phyloP scores from a whole-genome alignment of 2,113 vertebrate genomes.

The Channa maculata region DNA sequence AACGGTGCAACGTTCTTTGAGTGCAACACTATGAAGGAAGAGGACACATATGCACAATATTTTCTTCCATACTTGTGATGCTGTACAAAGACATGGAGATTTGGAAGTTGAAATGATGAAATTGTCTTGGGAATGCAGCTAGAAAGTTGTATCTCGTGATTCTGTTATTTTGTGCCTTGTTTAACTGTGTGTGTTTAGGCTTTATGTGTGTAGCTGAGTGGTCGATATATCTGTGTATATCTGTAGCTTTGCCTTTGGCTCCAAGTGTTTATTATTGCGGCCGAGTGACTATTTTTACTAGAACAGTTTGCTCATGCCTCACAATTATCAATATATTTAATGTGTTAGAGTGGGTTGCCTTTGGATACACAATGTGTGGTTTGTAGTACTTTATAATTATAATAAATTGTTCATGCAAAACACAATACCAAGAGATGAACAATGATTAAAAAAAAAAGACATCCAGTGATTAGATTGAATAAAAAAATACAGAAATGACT shows the following conservation, averaged over 20 bases:
- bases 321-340: conserved; percentile 26
- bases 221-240: background rate
- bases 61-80: background rate
- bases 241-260: background rate
- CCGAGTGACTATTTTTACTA: conserved; percentile 14
- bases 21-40: background rate
- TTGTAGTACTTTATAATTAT: conserved; percentile 1
- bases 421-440: background rate
- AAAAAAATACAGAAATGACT: background rate
- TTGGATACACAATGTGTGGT: conserved; percentile 13
- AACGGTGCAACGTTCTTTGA: background rate
- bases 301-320: conserved; percentile 13
- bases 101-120: background rate
- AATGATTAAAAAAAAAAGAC: background rate
- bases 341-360: conserved; percentile 23
- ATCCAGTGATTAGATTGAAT: background rate
- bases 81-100: background rate
- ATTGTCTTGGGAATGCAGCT: background rate
- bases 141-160: background rate
- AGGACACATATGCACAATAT: background rate
- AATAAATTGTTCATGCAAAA: background rate
- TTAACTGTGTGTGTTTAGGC: background rate
- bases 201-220: background rate
- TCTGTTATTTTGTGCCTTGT: background rate
- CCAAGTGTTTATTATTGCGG: background rate